Conservation (phyloP, 1,140 invertebrate genomes). For the Ylistrum balloti region DNA sequence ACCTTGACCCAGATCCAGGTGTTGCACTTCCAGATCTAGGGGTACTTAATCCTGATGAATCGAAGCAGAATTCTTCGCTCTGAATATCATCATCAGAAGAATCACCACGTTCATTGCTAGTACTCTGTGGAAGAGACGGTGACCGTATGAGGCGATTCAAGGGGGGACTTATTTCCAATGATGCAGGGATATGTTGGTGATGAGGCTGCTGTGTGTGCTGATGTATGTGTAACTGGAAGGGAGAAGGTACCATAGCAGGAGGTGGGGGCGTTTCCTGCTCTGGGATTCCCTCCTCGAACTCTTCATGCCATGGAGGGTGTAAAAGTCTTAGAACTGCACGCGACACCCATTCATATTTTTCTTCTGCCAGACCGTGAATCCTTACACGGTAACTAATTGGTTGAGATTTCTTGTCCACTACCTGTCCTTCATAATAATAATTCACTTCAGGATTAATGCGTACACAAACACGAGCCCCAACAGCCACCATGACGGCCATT, state of each 20-base stretch:
- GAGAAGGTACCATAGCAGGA: slow-evolving; percentile 54
- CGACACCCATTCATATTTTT: slow-evolving; percentile 85
- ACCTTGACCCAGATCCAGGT: slow-evolving; percentile 77
- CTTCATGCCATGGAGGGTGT: slow-evolving; percentile 97
- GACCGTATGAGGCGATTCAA: slow-evolving; percentile 61
- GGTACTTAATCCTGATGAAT: slow-evolving; percentile 78
- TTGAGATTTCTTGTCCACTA: slow-evolving; percentile 89
- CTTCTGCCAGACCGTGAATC: slow-evolving; percentile 82
- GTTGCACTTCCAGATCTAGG: slow-evolving; percentile 83
- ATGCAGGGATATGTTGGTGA: slow-evolving; percentile 53
- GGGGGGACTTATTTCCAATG: slow-evolving; percentile 87
- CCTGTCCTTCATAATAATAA: slow-evolving; percentile 91
- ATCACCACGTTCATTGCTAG: slow-evolving; percentile 73
- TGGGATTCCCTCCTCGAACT: slow-evolving; percentile 88
- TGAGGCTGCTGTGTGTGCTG: slow-evolving; percentile 50
- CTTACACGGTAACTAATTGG: slow-evolving; percentile 91
- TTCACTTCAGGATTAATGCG: slow-evolving; percentile 84
- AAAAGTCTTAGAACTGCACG: slow-evolving; percentile 94
- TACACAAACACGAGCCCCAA: slow-evolving; percentile 87
- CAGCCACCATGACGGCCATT: slow-evolving; percentile 88
- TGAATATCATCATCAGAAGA: slow-evolving; percentile 79
- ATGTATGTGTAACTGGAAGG: slow-evolving; percentile 58
- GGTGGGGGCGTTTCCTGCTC: slow-evolving; percentile 64
- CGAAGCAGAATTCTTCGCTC: slow-evolving; percentile 77
- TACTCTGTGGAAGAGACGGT: slow-evolving; percentile 67